Percentiles rank a stretch among this genome's conserved stretches.
phyloP scores from a whole-genome alignment of 2,888 invertebrate genomes.

The Volucella inanis region DNA sequence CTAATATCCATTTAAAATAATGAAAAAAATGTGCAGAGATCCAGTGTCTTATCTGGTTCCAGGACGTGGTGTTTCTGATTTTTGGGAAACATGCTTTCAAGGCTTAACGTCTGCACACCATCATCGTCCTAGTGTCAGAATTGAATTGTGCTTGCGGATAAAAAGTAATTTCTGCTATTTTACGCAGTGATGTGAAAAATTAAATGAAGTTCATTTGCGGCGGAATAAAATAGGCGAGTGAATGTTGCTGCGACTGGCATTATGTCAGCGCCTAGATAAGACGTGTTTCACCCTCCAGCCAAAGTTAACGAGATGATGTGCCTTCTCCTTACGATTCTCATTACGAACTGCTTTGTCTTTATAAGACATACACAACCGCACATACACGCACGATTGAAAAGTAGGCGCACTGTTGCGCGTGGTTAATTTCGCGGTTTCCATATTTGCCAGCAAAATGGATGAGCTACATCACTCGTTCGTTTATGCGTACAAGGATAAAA shows the following conservation, averaged over 20 bases:
- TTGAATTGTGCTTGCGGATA: conserved; percentile 59
- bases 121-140: conserved; percentile 24
- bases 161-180: conserved; percentile 59
- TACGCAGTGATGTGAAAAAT: conserved; percentile 61
- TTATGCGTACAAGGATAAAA: conserved; percentile 49
- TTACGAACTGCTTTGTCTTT: conserved; percentile 31
- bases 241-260: conserved; percentile 31
- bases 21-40: conserved; percentile 4
- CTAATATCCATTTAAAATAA: conserved; percentile 27
- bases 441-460: conserved; percentile 40
- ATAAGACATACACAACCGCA: not conserved
- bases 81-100: not conserved
- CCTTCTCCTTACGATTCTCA: conserved; percentile 34
- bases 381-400: not conserved
- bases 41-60: conserved; percentile 11
- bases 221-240: conserved; percentile 53
- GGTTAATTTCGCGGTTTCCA: conserved; percentile 49
- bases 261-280: conserved; percentile 49
- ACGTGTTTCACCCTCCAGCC: conserved; percentile 1
- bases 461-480: conserved; percentile 27
- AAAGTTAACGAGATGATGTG: conserved; percentile 2
- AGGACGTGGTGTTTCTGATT: conserved; percentile 25
- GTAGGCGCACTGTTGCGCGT: conserved; percentile 55
- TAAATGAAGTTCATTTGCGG: conserved; percentile 62
- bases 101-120: not conserved